phyloP scores from a whole-genome alignment of 1,140 invertebrate species.

The Listronotus bonariensis region DNA sequence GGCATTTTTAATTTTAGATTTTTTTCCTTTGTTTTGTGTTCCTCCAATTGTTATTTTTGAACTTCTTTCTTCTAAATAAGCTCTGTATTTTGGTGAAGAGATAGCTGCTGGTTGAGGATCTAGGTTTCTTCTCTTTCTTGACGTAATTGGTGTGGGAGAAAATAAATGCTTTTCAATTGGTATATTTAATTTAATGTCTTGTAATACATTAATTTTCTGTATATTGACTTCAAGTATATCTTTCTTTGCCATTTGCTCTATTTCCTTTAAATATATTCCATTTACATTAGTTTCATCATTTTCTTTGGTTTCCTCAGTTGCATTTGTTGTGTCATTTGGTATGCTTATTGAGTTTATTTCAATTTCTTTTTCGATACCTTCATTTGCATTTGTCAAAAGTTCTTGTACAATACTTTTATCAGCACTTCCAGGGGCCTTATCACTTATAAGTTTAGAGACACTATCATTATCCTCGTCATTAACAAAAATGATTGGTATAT shows the following conservation, averaged over 20 bases:
- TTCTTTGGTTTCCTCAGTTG: slow-evolving; percentile 6
- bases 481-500: slow-evolving; percentile 5
- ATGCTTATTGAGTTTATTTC: slow-evolving; percentile 6
- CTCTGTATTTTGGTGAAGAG: slow-evolving; percentile 13
- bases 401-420: not conserved
- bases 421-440: slow-evolving; percentile 1
- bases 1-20: slow-evolving; percentile 4
- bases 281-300: no score
- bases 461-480: slow-evolving; percentile 5
- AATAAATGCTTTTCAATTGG: slow-evolving; percentile 10
- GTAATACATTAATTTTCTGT: slow-evolving; percentile 17
- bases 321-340: slow-evolving; percentile 8
- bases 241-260: not conserved
- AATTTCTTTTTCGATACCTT: not conserved
- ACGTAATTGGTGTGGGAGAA: slow-evolving; percentile 10
- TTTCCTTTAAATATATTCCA: no score
- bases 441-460: slow-evolving; percentile 3
- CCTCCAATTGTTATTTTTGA: not conserved
- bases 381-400: not conserved
- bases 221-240: slow-evolving; percentile 5
- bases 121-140: slow-evolving; percentile 13
- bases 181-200: slow-evolving; percentile 14
- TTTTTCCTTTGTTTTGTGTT: not conserved
- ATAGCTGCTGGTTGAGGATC: slow-evolving; percentile 17
- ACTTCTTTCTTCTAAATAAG: slow-evolving; percentile 2